phyloP scores from a whole-genome alignment of 2,113 vertebrate species.

The Ivindomyrus marchei region DNA sequence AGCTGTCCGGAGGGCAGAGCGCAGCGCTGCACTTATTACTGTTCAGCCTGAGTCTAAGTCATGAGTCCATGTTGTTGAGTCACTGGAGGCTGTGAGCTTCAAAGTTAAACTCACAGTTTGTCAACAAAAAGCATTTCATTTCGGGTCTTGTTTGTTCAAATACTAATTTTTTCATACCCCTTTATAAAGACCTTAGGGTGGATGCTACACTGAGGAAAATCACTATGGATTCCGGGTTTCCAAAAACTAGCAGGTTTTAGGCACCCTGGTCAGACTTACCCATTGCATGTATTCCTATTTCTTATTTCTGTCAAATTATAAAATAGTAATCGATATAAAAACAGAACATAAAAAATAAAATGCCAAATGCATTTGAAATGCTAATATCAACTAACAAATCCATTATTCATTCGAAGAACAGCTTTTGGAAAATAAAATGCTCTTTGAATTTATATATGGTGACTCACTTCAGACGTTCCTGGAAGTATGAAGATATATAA shows the following conservation, averaged over 20 bases:
- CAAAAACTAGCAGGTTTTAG: neutral
- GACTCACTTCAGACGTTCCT: neutral
- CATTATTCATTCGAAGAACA: neutral
- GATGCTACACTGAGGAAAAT: neutral
- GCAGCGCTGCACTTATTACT: neutral
- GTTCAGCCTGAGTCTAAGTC: neutral
- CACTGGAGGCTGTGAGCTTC: neutral
- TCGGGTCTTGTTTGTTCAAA: neutral
- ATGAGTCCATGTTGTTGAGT: neutral
- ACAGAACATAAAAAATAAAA: neutral
- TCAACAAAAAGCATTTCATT: neutral
- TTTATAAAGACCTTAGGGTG: neutral
- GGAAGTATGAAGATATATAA: constrained; percentile 2
- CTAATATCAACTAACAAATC: neutral
- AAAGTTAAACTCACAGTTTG: neutral
- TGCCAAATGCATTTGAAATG: neutral
- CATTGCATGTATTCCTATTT: neutral
- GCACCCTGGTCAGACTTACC: neutral
- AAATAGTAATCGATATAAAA: neutral
- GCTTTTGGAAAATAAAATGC: neutral
- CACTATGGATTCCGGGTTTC: neutral
- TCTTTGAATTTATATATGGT: neutral
- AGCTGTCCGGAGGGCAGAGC: neutral
- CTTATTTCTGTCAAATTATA: neutral
- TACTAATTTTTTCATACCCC: neutral